These are phyloP conservation scores for Timandra comae DNA, from an alignment of 2,888 invertebrate genomes.

Conservation along the genomic window DNA sequence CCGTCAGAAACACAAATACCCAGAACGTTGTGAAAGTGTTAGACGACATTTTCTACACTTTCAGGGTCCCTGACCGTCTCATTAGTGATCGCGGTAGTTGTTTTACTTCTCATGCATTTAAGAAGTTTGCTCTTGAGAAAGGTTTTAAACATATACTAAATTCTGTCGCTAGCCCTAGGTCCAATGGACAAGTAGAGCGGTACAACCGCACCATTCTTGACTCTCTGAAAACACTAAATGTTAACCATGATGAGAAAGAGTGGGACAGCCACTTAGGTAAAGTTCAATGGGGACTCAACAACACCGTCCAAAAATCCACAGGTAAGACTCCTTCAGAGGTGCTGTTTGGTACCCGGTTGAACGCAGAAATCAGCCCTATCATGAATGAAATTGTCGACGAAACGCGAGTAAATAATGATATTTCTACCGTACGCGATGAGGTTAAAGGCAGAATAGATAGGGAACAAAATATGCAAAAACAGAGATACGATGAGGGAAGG, in stretches of 20 bases:
- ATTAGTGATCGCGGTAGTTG: neutral
- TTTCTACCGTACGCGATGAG: too few relatives aligned
- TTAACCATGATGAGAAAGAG: neutral
- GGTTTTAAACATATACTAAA: neutral
- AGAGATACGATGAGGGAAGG: neutral
- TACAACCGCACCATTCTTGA: neutral
- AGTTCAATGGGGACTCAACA: conserved; percentile 3
- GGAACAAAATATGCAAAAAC: too few relatives aligned
- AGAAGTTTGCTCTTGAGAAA: neutral
- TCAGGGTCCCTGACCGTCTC: too few relatives aligned
- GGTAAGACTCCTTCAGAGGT: conserved; percentile 1
- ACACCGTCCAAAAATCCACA: conserved; percentile 1
- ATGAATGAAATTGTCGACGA: too few relatives aligned
- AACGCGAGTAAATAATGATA: too few relatives aligned
- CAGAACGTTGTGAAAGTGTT: neutral
- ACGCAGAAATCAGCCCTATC: too few relatives aligned
- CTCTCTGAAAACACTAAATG: neutral
- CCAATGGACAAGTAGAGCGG: neutral
- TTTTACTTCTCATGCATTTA: neutral
- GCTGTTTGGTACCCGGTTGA: neutral
- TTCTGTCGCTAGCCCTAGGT: neutral
- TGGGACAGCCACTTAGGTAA: conserved; percentile 3
- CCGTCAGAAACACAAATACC: neutral
- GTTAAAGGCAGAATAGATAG: too few relatives aligned
- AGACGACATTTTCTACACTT: neutral